A percentile compares a stretch with the other conserved stretches of the same genome.
These are phyloP conservation scores for Columba guinea DNA, from an alignment of 2,797 vertebrate species.

Conservation along the genomic window DNA sequence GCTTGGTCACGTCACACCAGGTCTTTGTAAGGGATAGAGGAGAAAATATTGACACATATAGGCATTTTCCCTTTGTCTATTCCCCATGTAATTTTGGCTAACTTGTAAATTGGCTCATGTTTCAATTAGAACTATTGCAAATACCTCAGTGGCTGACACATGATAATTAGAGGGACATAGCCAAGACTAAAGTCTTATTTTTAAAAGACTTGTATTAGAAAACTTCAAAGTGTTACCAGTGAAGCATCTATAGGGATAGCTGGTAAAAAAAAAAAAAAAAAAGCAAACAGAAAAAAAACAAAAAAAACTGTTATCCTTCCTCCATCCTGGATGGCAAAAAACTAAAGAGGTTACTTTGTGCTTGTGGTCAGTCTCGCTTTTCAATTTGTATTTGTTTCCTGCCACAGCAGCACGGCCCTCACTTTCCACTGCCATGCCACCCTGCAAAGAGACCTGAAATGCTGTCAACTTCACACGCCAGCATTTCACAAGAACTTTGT, in stretches of 20 bases:
- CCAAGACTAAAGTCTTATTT: conserved; percentile 1
- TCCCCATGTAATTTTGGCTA: conserved; percentile 36
- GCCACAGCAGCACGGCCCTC: background rate
- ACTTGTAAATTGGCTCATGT: conserved; percentile 59
- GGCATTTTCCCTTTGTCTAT: conserved; percentile 33
- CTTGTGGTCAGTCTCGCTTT: background rate
- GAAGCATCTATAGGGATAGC: background rate
- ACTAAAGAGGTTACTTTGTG: background rate
- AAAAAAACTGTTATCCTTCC: background rate
- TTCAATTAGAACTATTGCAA: conserved; percentile 63
- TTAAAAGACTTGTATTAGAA: background rate
- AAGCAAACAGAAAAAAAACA: background rate
- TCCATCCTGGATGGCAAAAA: background rate
- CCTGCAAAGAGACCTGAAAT: background rate
- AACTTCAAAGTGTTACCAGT: background rate
- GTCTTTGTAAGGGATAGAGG: background rate
- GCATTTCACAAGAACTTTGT: background rate
- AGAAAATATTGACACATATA: conserved; percentile 36
- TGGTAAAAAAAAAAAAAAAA: background rate
- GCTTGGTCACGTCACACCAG: background rate
- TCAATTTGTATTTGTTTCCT: background rate
- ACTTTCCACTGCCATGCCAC: background rate
- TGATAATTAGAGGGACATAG: conserved; percentile 43
- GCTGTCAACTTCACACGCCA: background rate
- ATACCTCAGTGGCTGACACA: conserved; percentile 37